These are phyloP conservation scores for Bufotes viridis DNA, from an alignment of 2,797 vertebrate species.

Conservation along the genomic window DNA sequence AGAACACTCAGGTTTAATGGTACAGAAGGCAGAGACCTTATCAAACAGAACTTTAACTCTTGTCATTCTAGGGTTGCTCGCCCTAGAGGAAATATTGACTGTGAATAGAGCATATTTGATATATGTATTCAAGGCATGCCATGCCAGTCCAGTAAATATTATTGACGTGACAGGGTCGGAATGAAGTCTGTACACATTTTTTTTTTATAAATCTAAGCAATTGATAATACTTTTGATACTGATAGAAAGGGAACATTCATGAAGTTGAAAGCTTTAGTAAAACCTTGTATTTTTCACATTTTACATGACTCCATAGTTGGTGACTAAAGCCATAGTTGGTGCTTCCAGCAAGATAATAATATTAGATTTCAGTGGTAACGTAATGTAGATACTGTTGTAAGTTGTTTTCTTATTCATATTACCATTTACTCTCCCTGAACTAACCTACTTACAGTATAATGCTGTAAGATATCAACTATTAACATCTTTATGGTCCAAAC, in stretches of 20 bases:
- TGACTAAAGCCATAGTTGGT: slow-evolving; percentile 37
- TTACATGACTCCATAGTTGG: not conserved
- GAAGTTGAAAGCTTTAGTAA: not conserved
- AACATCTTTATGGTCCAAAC: not conserved
- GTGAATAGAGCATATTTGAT: slow-evolving; percentile 3
- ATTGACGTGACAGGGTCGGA: not conserved
- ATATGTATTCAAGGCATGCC: not conserved
- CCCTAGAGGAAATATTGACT: not conserved
- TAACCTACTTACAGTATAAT: not conserved
- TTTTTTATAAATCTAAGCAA: not conserved
- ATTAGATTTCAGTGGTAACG: not conserved
- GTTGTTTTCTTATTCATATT: no score
- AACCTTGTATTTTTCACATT: slow-evolving; percentile 10
- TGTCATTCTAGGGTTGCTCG: not conserved
- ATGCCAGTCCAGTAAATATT: not conserved
- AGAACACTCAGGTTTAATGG: not conserved
- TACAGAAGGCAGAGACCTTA: not conserved
- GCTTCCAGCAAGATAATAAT: slow-evolving; percentile 24
- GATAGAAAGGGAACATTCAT: not conserved
- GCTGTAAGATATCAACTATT: no score
- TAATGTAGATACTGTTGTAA: not conserved
- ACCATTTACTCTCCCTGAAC: not conserved
- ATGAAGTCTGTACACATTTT: not conserved
- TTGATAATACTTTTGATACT: slow-evolving; percentile 14
- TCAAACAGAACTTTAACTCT: not conserved